phyloP scores from a whole-genome alignment of 2,888 invertebrate species.

The Sinodicranocentrus sp. region DNA sequence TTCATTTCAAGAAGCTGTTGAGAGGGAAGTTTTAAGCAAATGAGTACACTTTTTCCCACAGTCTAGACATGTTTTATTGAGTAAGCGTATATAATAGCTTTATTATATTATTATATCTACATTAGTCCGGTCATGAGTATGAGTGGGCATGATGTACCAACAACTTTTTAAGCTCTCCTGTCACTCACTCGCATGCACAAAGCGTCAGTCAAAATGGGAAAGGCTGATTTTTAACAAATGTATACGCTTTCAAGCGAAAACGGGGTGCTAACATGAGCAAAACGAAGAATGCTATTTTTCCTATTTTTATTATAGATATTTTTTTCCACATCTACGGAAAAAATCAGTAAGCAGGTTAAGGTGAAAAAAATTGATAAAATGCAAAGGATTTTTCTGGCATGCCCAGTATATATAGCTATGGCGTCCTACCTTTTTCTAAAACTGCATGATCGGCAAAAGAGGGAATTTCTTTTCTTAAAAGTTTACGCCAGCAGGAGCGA shows the following conservation, averaged over 20 bases:
- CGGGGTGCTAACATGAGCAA: conserved; percentile 27
- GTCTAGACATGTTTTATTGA: conserved; percentile 4
- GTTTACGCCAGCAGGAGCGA: neutral
- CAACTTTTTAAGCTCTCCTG: conserved; percentile 22
- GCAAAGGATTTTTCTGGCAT: too few relatives aligned
- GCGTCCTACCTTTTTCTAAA: too few relatives aligned
- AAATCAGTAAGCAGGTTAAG: conserved; percentile 17
- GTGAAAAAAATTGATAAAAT: conserved; percentile 10
- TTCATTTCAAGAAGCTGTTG: neutral
- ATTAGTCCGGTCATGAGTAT: neutral
- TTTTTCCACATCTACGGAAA: neutral
- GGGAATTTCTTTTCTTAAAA: neutral
- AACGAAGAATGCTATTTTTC: neutral
- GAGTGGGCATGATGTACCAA: neutral
- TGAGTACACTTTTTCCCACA: conserved; percentile 24
- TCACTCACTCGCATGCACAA: conserved; percentile 38
- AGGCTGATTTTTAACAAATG: conserved; percentile 3
- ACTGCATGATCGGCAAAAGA: too few relatives aligned
- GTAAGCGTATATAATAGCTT: too few relatives aligned
- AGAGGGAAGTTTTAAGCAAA: neutral
- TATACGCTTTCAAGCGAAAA: conserved; percentile 13
- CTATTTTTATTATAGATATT: neutral
- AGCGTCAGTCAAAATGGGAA: conserved; percentile 29
- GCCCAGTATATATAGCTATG: too few relatives aligned
- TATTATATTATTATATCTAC: neutral